Conservation (phyloP, 2,888 invertebrate genomes). For the Brachypalpus laphriformis region DNA sequence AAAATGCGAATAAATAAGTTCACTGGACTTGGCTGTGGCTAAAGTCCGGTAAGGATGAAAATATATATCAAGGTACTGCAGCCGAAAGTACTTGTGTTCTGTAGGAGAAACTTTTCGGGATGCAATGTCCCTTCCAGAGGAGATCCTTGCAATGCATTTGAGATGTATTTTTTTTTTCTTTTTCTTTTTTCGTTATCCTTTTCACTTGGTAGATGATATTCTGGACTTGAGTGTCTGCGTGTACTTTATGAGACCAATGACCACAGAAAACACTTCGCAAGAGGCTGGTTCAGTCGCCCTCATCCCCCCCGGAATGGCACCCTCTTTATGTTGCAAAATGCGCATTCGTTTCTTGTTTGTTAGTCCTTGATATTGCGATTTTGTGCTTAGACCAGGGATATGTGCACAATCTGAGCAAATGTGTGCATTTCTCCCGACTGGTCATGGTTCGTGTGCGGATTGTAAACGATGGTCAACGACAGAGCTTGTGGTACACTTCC, state of each 20-base stretch:
- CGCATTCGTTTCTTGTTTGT: constrained; percentile 68
- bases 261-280: constrained; percentile 60
- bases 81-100: constrained; percentile 52
- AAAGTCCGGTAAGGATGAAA: constrained; percentile 38
- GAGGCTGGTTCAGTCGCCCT: constrained; percentile 19
- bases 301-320: neutral
- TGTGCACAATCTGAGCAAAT: constrained; percentile 58
- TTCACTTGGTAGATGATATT: constrained; percentile 45
- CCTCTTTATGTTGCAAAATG: constrained; percentile 61
- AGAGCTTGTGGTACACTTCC: neutral
- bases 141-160: constrained; percentile 12
- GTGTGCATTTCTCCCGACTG: constrained; percentile 46
- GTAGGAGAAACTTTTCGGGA: constrained; percentile 46
- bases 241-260: constrained; percentile 71
- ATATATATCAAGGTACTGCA: constrained; percentile 60
- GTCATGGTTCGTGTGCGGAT: constrained; percentile 19
- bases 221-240: constrained; percentile 60
- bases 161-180: neutral
- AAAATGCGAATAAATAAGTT: constrained; percentile 72
- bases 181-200: neutral
- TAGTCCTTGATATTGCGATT: constrained; percentile 69
- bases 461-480: constrained; percentile 38
- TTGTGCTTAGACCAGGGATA: constrained; percentile 53
- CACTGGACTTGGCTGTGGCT: constrained; percentile 49
- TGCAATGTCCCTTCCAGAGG: constrained; percentile 53